Evolutionary conservation across 2,797 vertebrate species (phyloP), one percentile per base, ranked within the genome.

Genomic region (Chaetophractus vellerosus): DNA sequence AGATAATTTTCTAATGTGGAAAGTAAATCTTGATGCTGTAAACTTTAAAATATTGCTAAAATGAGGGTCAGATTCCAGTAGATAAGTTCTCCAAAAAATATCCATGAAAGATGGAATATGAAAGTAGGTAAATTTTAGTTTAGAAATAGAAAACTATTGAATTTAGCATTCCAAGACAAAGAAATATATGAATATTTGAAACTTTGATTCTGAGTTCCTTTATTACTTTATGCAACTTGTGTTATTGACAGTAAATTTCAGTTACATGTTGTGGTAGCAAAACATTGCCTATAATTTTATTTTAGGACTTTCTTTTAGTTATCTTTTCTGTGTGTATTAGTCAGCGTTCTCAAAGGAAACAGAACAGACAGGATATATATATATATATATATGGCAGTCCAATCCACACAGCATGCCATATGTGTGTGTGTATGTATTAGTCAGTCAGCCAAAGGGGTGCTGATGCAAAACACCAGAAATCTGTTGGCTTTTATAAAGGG

Each of bases 31-130:
- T 66, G 45, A 61, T 55, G 31, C 24, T 45, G 5, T 72, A 64
- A 26, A 55, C n/a, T 78, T 66, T 91, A 79, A 79, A 85, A 64
- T 52, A 18, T 33, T 78, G 48, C 12, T 71, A 72, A 94, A 79
- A 63, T 41, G 5, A 33, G 19, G 16, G 14, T 19, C 72, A 38
- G 28, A 24, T 78, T 71, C 9, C 28, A 41, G 16, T 33, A 52
- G n/a, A 31, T 45, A 52, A 84, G 11, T 63, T 63, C 24, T 79
- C 84, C 9, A 52, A 71, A 50, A 45, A 55, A 71, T 36, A 41
- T 7, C 8, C 55, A 26, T 38, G 18, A 52, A 61, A 63, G 31
- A 61, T 41, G 64, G 24, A 18, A 1, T 76, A 61, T 41, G 41
- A 50, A 26, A 79, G 14, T 26, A 21, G 50, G 45, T 6, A 38